Evolutionary conservation across 2,113 vertebrate species (phyloP).

Genomic region (Penelope pileata): DNA sequence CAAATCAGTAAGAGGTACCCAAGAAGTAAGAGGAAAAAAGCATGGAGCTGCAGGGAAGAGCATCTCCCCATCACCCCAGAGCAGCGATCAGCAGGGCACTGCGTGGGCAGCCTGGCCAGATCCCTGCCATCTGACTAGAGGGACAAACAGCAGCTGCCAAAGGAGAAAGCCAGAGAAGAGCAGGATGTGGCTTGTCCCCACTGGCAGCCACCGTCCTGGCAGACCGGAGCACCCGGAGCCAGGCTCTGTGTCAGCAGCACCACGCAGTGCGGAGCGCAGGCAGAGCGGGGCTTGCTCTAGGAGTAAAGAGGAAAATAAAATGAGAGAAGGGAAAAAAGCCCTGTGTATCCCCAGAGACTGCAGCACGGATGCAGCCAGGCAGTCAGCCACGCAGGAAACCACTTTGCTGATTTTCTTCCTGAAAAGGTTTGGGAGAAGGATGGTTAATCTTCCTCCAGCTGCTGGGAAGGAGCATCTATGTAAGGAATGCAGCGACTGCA

Average conservation of each 20-base stretch:
- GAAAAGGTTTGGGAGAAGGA: background rate
- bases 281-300: background rate
- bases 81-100: accelerated
- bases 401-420: background rate
- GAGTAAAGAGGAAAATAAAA: background rate
- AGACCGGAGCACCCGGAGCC: background rate
- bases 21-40: background rate
- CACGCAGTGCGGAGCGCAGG: background rate
- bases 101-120: background rate
- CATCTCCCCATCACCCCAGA: background rate
- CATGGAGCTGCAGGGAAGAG: background rate
- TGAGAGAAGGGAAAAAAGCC: background rate
- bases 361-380: background rate
- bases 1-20: background rate
- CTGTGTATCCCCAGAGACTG: background rate
- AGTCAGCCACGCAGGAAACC: background rate
- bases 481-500: background rate
- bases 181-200: background rate
- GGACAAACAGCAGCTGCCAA: background rate
- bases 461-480: background rate
- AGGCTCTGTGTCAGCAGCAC: background rate
- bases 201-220: background rate
- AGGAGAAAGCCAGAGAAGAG: background rate
- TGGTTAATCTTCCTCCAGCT: background rate
- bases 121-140: accelerated